Base-by-base conservation (phyloP, 2,888 invertebrate species). In the Xylocampa areola region DNA sequence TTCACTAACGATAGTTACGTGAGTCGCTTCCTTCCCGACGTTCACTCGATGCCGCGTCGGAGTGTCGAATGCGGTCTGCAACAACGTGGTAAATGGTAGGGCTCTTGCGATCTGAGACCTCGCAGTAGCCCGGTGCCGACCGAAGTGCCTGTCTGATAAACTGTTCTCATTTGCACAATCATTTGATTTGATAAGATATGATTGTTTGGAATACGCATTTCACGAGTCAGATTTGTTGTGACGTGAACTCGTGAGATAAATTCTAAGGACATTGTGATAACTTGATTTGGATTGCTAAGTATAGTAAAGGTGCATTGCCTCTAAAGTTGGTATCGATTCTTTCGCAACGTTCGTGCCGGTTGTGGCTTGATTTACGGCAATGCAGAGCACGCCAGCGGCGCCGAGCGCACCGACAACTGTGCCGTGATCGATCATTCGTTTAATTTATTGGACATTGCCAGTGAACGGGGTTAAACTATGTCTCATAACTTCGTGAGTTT, bases 161-260 rank as follows among this genome's bases (percentile, higher is more conserved):
- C 88, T 88, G 89, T 76, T 88, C 91, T 89, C 90, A 87, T 92
- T 93, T 90, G 89, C 86, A 88, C 91, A 91, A 89, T 87, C 86
- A 74, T 85, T 77, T 81, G 83, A 86, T 89, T 88, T 87, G 93
- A 93, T 93, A 92, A 88, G 87, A 88, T 89, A 90, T 80, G 79
- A 85, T 69, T 87, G 85, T 90, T 90, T 88, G 82, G 85, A 85
- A 83, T 88, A 86, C 85, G 81, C 80, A 82, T 89, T 89, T 88
- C 86, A 88, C 81, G 78, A 80, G 85, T 84, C 80, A 88, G 93
- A 93, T 93, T 93, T 92, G 86, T 90, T 87, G 73, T 80, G 74
- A 75, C 76, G 84, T 90, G 87, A 89, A 88, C 86, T 85, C 73
- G 13, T 59, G 54, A 78, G 79, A 84, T 84, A 81, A 76, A 73